Percentiles rank a stretch among this genome's conserved stretches.
These are phyloP conservation scores for Ridgeia piscesae DNA, from an alignment of 1,140 invertebrate genomes.

Conservation along the genomic window DNA sequence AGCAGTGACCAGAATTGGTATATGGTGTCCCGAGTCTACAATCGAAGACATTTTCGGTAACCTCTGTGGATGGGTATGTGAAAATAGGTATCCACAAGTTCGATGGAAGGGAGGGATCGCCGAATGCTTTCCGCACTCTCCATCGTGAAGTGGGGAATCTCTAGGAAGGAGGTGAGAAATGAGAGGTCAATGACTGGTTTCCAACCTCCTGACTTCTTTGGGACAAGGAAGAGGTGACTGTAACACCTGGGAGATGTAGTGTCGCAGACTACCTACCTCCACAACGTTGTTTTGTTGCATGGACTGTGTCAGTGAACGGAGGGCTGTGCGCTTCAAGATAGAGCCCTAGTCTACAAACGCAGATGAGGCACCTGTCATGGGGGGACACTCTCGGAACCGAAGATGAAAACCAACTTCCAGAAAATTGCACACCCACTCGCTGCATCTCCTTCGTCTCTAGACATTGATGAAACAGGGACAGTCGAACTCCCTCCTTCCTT, in stretches of 20 bases:
- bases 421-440: neutral
- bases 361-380: neutral
- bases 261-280: neutral
- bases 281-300: neutral
- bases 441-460: neutral
- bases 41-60: too few relatives aligned
- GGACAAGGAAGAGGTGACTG: neutral
- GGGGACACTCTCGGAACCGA: neutral
- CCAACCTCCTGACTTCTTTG: constrained; percentile 8
- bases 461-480: neutral
- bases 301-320: neutral
- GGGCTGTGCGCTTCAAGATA: neutral
- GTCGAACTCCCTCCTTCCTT: neutral
- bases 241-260: neutral
- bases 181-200: constrained; percentile 8
- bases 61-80: too few relatives aligned
- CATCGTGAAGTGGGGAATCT: constrained; percentile 11
- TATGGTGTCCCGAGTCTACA: too few relatives aligned
- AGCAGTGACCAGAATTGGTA: too few relatives aligned
- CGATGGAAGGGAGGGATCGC: too few relatives aligned
- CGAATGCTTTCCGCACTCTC: neutral
- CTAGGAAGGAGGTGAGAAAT: neutral
- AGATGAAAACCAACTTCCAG: neutral
- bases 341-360: neutral
- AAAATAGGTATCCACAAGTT: too few relatives aligned